Percentiles rank a stretch among this genome's conserved stretches.
These are phyloP conservation scores for Morelia viridis DNA, from an alignment of 2,797 vertebrate species.

Conservation along the genomic window DNA sequence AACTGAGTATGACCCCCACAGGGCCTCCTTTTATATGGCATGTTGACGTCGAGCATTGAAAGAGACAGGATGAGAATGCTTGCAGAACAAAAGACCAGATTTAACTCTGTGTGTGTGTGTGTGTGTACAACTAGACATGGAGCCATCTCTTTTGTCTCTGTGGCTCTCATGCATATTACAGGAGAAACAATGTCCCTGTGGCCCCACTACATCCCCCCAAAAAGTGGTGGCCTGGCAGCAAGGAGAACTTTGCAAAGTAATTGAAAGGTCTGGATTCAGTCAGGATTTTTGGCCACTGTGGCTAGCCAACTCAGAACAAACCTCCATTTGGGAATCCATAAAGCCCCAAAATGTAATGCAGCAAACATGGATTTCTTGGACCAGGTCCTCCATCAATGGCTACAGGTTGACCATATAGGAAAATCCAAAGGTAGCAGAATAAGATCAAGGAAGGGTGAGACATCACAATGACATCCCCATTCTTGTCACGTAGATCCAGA, in stretches of 20 bases:
- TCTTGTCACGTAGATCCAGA: neutral
- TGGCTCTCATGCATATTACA: neutral
- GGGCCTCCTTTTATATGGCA: neutral
- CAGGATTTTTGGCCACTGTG: neutral
- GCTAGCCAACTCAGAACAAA: constrained; percentile 30
- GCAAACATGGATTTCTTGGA: constrained; percentile 31
- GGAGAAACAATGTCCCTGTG: neutral
- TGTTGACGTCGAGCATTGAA: neutral
- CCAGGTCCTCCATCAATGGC: neutral
- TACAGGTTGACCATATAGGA: neutral
- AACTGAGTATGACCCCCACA: rapidly evolving
- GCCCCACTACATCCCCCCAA: neutral
- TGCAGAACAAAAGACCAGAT: neutral
- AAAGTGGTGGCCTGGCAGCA: constrained; percentile 21
- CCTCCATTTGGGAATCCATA: constrained; percentile 26
- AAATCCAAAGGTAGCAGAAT: neutral
- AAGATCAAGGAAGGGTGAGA: neutral
- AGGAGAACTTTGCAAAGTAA: neutral
- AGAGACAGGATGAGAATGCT: neutral
- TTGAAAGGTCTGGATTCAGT: constrained; percentile 38
- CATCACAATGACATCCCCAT: neutral
- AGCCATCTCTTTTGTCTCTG: rapidly evolving
- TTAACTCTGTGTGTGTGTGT: rapidly evolving
- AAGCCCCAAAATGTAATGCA: constrained; percentile 43
- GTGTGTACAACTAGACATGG: neutral